Evolutionary conservation across 2,888 invertebrate species (phyloP).

Genomic region (Agonopterix heracliana): DNA sequence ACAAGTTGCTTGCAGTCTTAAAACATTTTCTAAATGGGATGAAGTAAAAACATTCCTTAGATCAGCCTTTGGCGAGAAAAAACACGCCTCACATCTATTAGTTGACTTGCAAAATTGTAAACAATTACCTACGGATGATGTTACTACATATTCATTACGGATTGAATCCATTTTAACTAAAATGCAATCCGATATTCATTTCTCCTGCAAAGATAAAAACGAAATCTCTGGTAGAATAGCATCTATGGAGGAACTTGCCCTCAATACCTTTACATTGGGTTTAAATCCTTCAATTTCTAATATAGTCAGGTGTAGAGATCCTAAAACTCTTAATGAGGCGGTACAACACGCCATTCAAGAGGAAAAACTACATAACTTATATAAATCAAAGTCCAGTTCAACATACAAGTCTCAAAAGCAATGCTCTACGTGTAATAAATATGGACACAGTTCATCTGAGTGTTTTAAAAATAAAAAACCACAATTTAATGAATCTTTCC

Average conservation of each 20-base stretch:
- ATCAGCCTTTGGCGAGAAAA: slow-evolving; percentile 11
- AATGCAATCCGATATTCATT: neutral
- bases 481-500: neutral
- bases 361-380: slow-evolving; percentile 7
- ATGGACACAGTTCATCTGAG: slow-evolving; percentile 3
- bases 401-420: slow-evolving; percentile 1
- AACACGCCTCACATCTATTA: slow-evolving; percentile 8
- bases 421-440: slow-evolving; percentile 3
- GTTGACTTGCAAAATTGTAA: slow-evolving; percentile 7
- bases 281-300: slow-evolving; percentile 2
- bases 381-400: neutral
- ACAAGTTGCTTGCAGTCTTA: slow-evolving; percentile 7
- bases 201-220: neutral
- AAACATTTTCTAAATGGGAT: slow-evolving; percentile 7
- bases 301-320: slow-evolving; percentile 3
- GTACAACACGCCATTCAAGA: slow-evolving; percentile 3
- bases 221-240: slow-evolving; percentile 2
- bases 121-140: slow-evolving; percentile 3
- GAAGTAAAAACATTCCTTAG: slow-evolving; percentile 10
- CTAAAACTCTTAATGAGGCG: slow-evolving; percentile 3
- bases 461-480: slow-evolving; percentile 1
- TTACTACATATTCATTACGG: slow-evolving; percentile 4
- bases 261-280: slow-evolving; percentile 10
- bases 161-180: slow-evolving; percentile 1
- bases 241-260: slow-evolving; percentile 9